Base-by-base conservation (phyloP, 2,113 vertebrate species). In the Nestor notabilis region DNA sequence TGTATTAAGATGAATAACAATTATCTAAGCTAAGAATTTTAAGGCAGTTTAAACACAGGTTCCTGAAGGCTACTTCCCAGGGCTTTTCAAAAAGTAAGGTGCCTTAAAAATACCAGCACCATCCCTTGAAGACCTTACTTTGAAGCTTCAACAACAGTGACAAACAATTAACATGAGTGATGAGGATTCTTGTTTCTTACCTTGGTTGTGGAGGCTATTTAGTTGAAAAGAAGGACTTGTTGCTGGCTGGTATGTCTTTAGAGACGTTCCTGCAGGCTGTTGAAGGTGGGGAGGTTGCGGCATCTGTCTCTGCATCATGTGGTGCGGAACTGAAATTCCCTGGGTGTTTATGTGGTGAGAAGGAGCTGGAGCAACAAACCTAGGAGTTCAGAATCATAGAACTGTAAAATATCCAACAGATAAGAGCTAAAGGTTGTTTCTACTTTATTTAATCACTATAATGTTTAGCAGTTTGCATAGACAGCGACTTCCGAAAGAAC, bases 331-430 rank as follows among this genome's bases (percentile, higher is more conserved):
- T 49, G 98, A 95, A 87, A 98, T 92, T 87, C 97, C 94, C 87
- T 96, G 94, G 19, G 98, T 95, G 94, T 97, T 98, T 84, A 98
- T 97, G 96, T 98, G 98, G 66, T 98, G 98, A 95, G 98, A 98
- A 87, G 97, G 95, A 94, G 91, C 75, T 2, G 77, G 91, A 97
- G 98, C 97, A 83, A 97, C 98, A 98, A 99, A 99, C 96, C 99
- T 99, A 90, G 55, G 83, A 98, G 89, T 97, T 65, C 79, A 80
- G 64, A 77, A 79, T 41, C 44, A 93, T 53, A 83, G 44, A 89
- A 39, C n/a, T 43, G 43, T 72, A 93, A 80, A 72, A 63, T 69
- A 14, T 21, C 10, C 18, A 50, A 61, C 1, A 56, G 8, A 3
- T 18, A 69, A 82, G 43, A 83, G 14, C 11, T 90, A 70, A 96